Percentiles rank a stretch among this genome's conserved stretches.
These are phyloP conservation scores for Eumeta japonica DNA, from an alignment of 1,140 invertebrate species.

Conservation along the genomic window DNA sequence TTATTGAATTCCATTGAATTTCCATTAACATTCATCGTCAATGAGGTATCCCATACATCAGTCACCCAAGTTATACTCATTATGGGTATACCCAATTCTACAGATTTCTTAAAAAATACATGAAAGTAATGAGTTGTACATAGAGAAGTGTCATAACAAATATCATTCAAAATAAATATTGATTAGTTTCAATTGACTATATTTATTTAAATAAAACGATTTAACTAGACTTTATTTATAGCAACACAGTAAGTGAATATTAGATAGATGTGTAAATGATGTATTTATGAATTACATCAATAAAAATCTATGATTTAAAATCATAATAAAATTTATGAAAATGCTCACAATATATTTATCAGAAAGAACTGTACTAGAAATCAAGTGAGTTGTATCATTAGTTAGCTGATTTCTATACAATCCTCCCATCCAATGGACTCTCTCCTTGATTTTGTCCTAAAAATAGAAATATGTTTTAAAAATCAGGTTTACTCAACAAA, in stretches of 20 bases:
- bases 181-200: too few species aligned
- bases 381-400: constrained; percentile 76
- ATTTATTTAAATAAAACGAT: too few species aligned
- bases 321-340: constrained; percentile 8
- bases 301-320: too few species aligned
- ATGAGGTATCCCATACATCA: constrained; percentile 73
- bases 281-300: too few species aligned
- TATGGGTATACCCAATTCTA: constrained; percentile 67
- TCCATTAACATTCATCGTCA: constrained; percentile 62
- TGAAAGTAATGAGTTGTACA: background rate
- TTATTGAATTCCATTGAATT: constrained; percentile 64
- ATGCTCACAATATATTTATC: constrained; percentile 71
- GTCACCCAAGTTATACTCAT: constrained; percentile 79
- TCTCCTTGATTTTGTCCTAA: constrained; percentile 66
- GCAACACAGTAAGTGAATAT: constrained; percentile 2
- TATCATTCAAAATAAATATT: too few species aligned
- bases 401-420: constrained; percentile 70
- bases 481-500: too few species aligned
- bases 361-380: constrained; percentile 72
- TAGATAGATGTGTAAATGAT: too few species aligned
- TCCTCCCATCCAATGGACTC: constrained; percentile 83
- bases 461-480: constrained; percentile 19
- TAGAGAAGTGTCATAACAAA: too few species aligned
- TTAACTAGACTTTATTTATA: constrained; percentile 7
- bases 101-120: constrained; percentile 64